A percentile compares a stretch with the other conserved stretches of the same genome.
These are phyloP conservation scores for Atopsyche davidsoni DNA, from an alignment of 1,140 invertebrate genomes.

Conservation along the genomic window DNA sequence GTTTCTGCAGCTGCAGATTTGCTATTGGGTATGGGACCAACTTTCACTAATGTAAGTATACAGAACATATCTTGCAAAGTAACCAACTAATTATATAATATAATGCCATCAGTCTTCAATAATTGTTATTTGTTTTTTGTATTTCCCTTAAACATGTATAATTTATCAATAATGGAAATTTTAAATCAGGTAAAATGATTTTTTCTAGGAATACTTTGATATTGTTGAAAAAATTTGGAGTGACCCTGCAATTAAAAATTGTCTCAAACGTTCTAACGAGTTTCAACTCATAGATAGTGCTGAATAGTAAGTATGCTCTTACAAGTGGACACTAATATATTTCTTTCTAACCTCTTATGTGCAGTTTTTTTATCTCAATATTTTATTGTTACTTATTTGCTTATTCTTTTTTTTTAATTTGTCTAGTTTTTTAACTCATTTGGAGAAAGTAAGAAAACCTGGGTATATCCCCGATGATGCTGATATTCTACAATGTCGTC, in stretches of 20 bases:
- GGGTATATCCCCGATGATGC: constrained; percentile 61
- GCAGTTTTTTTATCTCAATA: no score
- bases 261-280: constrained; percentile 67
- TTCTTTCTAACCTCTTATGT: no score
- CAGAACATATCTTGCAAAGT: no score
- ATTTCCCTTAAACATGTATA: not conserved
- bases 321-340: no score
- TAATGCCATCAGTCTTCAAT: constrained; percentile 9
- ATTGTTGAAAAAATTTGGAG: constrained; percentile 56
- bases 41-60: constrained; percentile 18
- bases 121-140: constrained; percentile 6
- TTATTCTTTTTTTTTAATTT: constrained; percentile 16
- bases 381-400: no score
- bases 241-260: constrained; percentile 62
- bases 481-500: constrained; percentile 65
- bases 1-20: constrained; percentile 10
- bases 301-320: constrained; percentile 59
- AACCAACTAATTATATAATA: constrained; percentile 2
- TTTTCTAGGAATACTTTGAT: constrained; percentile 62
- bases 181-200: no score
- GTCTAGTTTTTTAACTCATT: constrained; percentile 60
- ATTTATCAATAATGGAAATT: no score
- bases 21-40: constrained; percentile 15
- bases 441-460: constrained; percentile 51
- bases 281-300: constrained; percentile 77